Evolutionary conservation across 2,797 vertebrate species (phyloP).

Genomic region (Arrhamphus sclerolepis): DNA sequence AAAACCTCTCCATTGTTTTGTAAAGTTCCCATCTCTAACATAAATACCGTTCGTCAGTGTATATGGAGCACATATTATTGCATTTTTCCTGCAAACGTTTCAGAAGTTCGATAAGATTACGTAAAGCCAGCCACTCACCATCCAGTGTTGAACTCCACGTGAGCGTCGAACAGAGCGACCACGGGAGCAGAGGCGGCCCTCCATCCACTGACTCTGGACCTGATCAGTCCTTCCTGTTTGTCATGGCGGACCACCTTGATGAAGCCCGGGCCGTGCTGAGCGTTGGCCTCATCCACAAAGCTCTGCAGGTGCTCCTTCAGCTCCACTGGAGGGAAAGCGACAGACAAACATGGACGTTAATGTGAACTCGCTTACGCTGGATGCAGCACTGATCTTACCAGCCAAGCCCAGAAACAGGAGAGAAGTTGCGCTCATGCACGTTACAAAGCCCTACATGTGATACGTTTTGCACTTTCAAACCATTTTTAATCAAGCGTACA

Average conservation of each 20-base stretch:
- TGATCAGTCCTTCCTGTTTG: constrained; percentile 93
- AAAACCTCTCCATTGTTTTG: no score
- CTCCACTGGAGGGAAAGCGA: constrained; percentile 71
- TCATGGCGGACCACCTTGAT: constrained; percentile 90
- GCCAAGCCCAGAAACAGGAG: no score
- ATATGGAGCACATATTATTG: no score
- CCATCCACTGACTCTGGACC: constrained; percentile 93
- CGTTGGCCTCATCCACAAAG: constrained; percentile 88
- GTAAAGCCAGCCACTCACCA: constrained; percentile 80
- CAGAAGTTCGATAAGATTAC: neutral
- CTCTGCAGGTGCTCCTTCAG: constrained; percentile 90
- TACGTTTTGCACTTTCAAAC: no score
- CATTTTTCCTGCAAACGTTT: neutral
- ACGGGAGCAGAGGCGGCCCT: constrained; percentile 88
- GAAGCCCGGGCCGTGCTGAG: constrained; percentile 82
- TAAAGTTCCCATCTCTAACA: no score
- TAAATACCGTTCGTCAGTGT: no score
- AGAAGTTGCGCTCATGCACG: no score
- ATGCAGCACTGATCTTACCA: constrained; percentile 73
- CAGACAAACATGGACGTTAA: constrained; percentile 17
- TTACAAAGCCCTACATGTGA: no score
- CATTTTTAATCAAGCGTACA: no score
- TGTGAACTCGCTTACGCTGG: constrained; percentile 7
- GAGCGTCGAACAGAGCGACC: constrained; percentile 94
- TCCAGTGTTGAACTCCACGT: constrained; percentile 93